These are phyloP conservation scores for Caenorhabditis doughertyi DNA, from an alignment of 2,888 invertebrate species.

Conservation along the genomic window DNA sequence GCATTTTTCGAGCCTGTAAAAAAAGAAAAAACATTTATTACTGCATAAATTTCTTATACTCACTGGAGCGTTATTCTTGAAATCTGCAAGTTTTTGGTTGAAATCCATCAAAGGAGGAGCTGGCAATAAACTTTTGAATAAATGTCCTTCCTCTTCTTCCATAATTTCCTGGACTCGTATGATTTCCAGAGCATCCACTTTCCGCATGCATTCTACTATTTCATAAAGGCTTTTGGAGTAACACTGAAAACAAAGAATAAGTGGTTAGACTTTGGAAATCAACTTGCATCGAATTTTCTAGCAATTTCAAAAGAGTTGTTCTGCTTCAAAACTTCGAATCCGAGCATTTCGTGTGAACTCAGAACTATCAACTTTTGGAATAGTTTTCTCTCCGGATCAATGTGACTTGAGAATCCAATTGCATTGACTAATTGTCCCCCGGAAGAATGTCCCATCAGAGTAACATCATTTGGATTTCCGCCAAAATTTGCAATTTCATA, in stretches of 20 bases:
- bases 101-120: conserved; percentile 46
- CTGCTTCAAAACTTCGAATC: neutral
- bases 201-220: conserved; percentile 46
- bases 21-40: too few relatives aligned
- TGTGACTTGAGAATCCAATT: conserved; percentile 19
- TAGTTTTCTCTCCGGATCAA: conserved; percentile 31
- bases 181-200: conserved; percentile 19
- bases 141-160: conserved; percentile 52
- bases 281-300: neutral
- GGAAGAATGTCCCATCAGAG: conserved; percentile 56
- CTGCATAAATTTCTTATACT: too few relatives aligned
- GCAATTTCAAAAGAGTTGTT: conserved; percentile 24
- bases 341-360: conserved; percentile 21
- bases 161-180: conserved; percentile 33
- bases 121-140: conserved; percentile 37
- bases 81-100: conserved; percentile 32
- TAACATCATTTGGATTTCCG: conserved; percentile 44
- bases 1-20: conserved; percentile 36
- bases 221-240: conserved; percentile 3
- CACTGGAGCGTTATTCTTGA: conserved; percentile 32
- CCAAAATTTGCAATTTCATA: conserved; percentile 56
- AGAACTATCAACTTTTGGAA: conserved; percentile 31
- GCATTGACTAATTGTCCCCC: conserved; percentile 40
- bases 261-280: neutral
- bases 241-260: conserved; percentile 37